A percentile compares a stretch with the other conserved stretches of the same genome.
Conservation (phyloP, 2,797 vertebrate species). For the Propithecus deckenii region DNA sequence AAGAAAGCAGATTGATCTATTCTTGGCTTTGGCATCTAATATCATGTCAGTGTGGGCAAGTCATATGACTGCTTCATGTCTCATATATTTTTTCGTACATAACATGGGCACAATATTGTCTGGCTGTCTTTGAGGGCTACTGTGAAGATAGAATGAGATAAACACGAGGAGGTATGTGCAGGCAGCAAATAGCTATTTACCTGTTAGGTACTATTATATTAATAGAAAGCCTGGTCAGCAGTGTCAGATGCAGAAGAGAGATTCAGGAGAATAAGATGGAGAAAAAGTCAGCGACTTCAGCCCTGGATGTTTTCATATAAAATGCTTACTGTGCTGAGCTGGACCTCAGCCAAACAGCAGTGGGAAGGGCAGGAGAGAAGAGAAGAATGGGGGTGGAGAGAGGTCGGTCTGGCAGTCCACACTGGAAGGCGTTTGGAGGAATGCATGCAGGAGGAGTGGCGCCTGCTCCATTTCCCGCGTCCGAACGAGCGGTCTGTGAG, state of each 20-base stretch:
- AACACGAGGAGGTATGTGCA: not conserved
- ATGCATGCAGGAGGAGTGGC: no score
- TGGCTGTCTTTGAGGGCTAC: not conserved
- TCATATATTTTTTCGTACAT: slow-evolving; percentile 37
- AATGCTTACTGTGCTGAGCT: not conserved
- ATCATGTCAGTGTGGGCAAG: not conserved
- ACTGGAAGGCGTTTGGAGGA: not conserved
- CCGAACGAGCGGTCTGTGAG: not conserved
- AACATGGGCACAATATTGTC: not conserved
- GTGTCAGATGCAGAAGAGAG: not conserved
- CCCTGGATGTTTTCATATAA: not conserved
- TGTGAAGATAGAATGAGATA: slow-evolving; percentile 38
- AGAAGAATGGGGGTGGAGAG: not conserved
- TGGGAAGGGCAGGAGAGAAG: not conserved
- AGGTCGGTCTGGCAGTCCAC: not conserved
- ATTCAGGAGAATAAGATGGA: not conserved
- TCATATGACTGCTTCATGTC: not conserved
- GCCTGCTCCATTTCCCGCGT: not conserved
- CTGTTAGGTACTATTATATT: not conserved
- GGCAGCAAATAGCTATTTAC: not conserved
- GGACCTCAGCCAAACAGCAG: not conserved
- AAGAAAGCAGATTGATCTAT: not conserved
- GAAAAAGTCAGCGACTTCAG: not conserved
- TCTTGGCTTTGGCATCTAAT: not conserved
- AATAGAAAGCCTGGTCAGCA: not conserved